These are phyloP conservation scores for Schizothorax lantsangensis DNA, from an alignment of 2,797 vertebrate species.

Conservation along the genomic window DNA sequence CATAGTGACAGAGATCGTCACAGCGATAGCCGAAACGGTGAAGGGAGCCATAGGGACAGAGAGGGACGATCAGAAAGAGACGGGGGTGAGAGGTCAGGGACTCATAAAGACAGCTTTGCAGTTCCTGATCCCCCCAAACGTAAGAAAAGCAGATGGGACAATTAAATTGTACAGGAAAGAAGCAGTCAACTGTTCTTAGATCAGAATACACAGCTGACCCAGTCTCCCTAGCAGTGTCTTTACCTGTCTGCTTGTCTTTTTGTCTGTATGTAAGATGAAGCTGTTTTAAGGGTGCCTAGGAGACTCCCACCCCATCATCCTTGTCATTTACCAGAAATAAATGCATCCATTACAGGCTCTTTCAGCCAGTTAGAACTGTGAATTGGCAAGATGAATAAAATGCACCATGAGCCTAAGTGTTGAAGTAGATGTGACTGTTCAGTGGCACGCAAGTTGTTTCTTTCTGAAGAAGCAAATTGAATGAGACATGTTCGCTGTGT, in stretches of 20 bases:
- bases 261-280: background rate
- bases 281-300: background rate
- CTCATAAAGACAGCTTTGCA: constrained; percentile 85
- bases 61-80: constrained; percentile 66
- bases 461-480: background rate
- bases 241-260: constrained; percentile 4
- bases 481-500: background rate
- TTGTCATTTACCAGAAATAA: background rate
- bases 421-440: constrained; percentile 6
- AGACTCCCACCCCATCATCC: background rate
- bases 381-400: constrained; percentile 10
- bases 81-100: constrained; percentile 73
- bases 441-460: background rate
- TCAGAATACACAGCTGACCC: constrained; percentile 60
- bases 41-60: constrained; percentile 78
- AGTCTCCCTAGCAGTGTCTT: constrained; percentile 62
- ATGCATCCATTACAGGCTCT: background rate
- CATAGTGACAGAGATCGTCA: constrained; percentile 73
- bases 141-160: constrained; percentile 98
- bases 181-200: constrained; percentile 59
- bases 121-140: constrained; percentile 94
- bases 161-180: constrained; percentile 73
- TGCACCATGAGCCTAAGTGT: constrained; percentile 7
- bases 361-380: constrained; percentile 6
- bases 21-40: constrained; percentile 77